Conservation (phyloP, 2,797 vertebrate species). For the Myripristis murdjan region DNA sequence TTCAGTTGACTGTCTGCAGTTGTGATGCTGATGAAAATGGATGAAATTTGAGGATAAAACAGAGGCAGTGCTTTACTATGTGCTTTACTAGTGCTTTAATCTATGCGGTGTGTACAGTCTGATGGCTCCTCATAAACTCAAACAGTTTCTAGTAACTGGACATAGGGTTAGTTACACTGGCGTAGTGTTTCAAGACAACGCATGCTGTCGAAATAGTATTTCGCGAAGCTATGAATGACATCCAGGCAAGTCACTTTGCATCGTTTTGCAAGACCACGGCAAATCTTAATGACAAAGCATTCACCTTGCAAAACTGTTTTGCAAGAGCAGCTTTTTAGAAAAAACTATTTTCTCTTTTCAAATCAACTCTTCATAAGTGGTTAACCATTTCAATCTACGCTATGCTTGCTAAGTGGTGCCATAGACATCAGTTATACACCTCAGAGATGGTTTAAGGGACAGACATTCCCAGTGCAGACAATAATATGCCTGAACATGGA, state of each 20-base stretch:
- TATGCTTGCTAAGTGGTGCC: not conserved
- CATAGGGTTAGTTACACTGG: not conserved
- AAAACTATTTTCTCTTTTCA: conserved; percentile 1
- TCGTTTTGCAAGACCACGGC: not conserved
- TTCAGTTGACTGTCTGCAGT: too few relatives aligned
- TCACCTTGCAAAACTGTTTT: too few relatives aligned
- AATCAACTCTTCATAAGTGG: not conserved
- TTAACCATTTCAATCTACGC: not conserved
- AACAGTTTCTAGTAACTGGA: conserved; percentile 4
- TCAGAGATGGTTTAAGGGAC: conserved; percentile 8
- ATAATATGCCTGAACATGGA: conserved; percentile 51
- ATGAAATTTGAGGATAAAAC: conserved; percentile 51
- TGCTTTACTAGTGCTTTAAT: too few relatives aligned
- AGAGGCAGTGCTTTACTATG: conserved; percentile 18
- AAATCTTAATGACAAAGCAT: not conserved
- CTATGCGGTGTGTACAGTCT: not conserved
- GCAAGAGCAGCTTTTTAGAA: too few relatives aligned
- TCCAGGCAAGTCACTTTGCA: not conserved
- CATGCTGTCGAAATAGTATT: not conserved
- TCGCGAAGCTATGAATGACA: not conserved
- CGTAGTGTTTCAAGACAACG: not conserved
- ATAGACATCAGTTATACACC: not conserved
- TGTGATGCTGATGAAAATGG: conserved; percentile 58
- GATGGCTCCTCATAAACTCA: conserved; percentile 12
- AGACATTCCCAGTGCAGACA: conserved; percentile 31